These are phyloP conservation scores for Sebastes oblongus DNA, from an alignment of 2,797 vertebrate species.

Conservation along the genomic window DNA sequence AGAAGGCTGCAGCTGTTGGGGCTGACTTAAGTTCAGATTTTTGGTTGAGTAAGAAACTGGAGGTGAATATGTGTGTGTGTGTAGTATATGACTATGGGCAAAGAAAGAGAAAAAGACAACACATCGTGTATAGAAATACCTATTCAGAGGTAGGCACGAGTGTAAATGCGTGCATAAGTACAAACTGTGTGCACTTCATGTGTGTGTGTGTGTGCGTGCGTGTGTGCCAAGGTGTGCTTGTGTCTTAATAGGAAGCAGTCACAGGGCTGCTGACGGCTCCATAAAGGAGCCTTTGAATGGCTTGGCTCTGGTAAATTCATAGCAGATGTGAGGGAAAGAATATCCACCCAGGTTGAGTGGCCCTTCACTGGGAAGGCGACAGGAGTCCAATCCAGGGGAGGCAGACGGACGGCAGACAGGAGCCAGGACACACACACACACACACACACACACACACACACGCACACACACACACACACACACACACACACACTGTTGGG, in stretches of 20 bases:
- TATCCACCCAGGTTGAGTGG: slow-evolving; percentile 84
- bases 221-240: slow-evolving; percentile 53
- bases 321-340: slow-evolving; percentile 87
- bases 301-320: slow-evolving; percentile 80
- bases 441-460: slow-evolving; percentile 24
- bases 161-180: slow-evolving; percentile 30
- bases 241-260: slow-evolving; percentile 80
- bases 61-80: slow-evolving; percentile 4
- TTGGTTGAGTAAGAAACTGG: slow-evolving; percentile 48
- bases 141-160: slow-evolving; percentile 28
- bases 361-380: slow-evolving; percentile 77
- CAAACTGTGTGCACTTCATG: slow-evolving; percentile 15
- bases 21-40: slow-evolving; percentile 59
- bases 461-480: slow-evolving; percentile 26
- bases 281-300: slow-evolving; percentile 86
- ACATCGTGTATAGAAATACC: not conserved
- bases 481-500: slow-evolving; percentile 40
- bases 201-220: slow-evolving; percentile 50
- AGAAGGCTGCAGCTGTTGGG: slow-evolving; percentile 70
- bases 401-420: slow-evolving; percentile 73
- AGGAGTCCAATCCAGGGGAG: slow-evolving; percentile 78
- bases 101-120: not conserved
- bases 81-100: not conserved
- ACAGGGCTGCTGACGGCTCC: slow-evolving; percentile 75
- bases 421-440: slow-evolving; percentile 54